Conservation (phyloP, 2,113 vertebrate species). For the Corythornis cristatus region DNA sequence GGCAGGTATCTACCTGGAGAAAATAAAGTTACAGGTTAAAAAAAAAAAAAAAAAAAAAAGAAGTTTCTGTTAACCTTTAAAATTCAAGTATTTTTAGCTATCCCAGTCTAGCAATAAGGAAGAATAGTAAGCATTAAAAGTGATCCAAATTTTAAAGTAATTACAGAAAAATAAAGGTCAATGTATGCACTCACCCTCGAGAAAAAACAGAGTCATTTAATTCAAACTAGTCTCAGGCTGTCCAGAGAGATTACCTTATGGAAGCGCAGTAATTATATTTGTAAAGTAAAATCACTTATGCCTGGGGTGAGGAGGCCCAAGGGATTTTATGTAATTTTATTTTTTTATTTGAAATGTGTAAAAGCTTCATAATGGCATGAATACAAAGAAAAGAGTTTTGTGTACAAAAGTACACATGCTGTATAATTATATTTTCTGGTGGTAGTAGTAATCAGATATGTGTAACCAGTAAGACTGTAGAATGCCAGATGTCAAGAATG, state of each 20-base stretch:
- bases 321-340: neutral
- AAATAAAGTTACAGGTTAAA: neutral
- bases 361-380: neutral
- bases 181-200: slow-evolving; percentile 20
- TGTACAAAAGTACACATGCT: neutral
- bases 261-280: slow-evolving; percentile 58
- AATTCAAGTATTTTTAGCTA: neutral
- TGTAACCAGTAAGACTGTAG: neutral
- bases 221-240: slow-evolving; percentile 32
- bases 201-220: slow-evolving; percentile 26
- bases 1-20: neutral
- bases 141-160: slow-evolving; percentile 43
- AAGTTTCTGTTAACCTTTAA: neutral
- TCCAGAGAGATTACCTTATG: slow-evolving; percentile 61
- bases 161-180: slow-evolving; percentile 46
- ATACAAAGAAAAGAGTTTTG: neutral
- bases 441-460: neutral
- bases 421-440: neutral
- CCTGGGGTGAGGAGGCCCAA: neutral
- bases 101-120: neutral
- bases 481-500: neutral
- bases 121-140: neutral
- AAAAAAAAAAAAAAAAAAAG: neutral
- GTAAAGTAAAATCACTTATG: slow-evolving; percentile 36
- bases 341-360: neutral